These are phyloP conservation scores for Digitonthophagus gazella DNA, from an alignment of 2,888 invertebrate species.

Conservation along the genomic window DNA sequence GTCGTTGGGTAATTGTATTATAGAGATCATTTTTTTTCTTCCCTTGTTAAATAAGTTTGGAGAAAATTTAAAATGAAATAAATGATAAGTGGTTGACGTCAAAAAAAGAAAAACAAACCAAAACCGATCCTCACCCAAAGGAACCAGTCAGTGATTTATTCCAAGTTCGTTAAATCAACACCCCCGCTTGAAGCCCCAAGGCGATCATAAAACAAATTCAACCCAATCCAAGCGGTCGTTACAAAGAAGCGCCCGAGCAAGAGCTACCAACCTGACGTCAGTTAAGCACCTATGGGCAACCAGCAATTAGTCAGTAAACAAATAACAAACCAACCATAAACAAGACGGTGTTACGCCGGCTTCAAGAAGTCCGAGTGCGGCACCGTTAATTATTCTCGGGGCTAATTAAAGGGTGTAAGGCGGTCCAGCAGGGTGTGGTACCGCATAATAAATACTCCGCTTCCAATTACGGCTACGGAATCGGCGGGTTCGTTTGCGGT, in stretches of 20 bases:
- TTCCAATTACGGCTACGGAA: slow-evolving; percentile 49
- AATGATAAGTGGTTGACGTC: not conserved
- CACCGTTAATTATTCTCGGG: slow-evolving; percentile 39
- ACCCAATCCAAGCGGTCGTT: slow-evolving; percentile 30
- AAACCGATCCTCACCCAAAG: not conserved
- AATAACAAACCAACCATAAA: slow-evolving; percentile 50
- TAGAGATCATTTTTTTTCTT: not conserved
- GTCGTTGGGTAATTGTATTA: not conserved
- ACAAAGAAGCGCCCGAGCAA: slow-evolving; percentile 25
- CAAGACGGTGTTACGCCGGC: slow-evolving; percentile 42
- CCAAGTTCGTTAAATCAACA: slow-evolving; percentile 26
- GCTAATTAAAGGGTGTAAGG: slow-evolving; percentile 37
- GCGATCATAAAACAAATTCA: slow-evolving; percentile 38
- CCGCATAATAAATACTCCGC: slow-evolving; percentile 49
- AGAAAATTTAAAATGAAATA: no score
- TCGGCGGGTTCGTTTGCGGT: slow-evolving; percentile 46
- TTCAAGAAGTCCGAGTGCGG: slow-evolving; percentile 35
- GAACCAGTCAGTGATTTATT: slow-evolving; percentile 5
- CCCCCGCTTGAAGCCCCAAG: slow-evolving; percentile 32
- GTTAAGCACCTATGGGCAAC: slow-evolving; percentile 32
- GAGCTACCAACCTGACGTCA: slow-evolving; percentile 34
- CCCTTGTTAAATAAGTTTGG: no score
- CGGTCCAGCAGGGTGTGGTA: slow-evolving; percentile 42
- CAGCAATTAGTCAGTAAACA: slow-evolving; percentile 50
- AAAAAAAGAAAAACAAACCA: not conserved